phyloP scores from a whole-genome alignment of 2,797 vertebrate genomes.

The Tragopan temminckii region DNA sequence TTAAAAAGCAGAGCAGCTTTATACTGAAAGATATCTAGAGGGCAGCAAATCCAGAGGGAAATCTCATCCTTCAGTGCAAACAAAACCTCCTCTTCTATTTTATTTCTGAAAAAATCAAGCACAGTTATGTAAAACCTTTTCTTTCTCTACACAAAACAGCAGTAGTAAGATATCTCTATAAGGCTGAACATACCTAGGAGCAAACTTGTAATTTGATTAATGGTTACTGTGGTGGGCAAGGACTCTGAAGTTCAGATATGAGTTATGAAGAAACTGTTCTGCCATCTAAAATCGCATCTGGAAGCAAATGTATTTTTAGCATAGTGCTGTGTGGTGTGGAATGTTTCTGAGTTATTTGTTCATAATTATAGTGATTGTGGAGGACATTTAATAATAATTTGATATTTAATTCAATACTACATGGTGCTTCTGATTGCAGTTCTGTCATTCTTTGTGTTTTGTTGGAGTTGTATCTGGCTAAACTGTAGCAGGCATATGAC shows the following conservation, averaged over 20 bases:
- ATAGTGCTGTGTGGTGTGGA: background rate
- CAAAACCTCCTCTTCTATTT: conserved; percentile 40
- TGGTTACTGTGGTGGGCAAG: background rate
- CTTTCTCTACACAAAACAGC: background rate
- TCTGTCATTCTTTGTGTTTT: background rate
- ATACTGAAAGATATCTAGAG: conserved; percentile 67
- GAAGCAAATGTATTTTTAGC: conserved; percentile 11
- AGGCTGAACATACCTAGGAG: background rate
- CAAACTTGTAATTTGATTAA: conserved; percentile 40
- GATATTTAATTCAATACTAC: background rate
- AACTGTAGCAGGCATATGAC: background rate
- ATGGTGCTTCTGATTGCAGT: background rate
- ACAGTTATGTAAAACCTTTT: conserved; percentile 29
- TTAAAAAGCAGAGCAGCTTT: conserved; percentile 56
- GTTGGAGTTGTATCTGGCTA: background rate
- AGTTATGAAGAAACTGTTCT: conserved; percentile 6
- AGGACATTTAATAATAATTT: background rate
- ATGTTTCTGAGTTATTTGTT: conserved; percentile 2
- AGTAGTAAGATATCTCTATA: conserved; percentile 15
- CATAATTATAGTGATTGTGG: background rate
- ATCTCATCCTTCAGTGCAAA: conserved; percentile 57
- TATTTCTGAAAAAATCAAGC: conserved; percentile 41
- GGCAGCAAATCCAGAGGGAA: conserved; percentile 73
- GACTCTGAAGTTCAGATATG: conserved; percentile 37
- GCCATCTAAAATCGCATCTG: background rate